phyloP scores from a whole-genome alignment of 2,888 invertebrate species.

The Caenorhabditis doughertyi region DNA sequence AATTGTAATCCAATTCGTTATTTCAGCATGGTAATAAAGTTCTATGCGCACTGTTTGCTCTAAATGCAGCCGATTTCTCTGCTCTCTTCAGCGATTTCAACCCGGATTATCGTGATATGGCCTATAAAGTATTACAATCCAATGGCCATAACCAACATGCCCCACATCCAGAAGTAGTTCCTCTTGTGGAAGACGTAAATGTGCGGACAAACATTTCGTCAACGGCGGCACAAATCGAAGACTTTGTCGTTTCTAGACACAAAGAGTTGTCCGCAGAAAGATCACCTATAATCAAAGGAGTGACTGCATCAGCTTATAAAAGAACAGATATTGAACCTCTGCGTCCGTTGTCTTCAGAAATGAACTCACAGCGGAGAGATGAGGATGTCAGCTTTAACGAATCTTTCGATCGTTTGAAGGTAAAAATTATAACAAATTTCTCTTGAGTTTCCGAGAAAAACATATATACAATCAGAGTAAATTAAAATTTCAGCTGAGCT shows the following conservation, averaged over 20 bases:
- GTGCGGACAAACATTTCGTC: slow-evolving; percentile 37
- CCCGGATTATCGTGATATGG: slow-evolving; percentile 58
- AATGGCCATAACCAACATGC: slow-evolving; percentile 49
- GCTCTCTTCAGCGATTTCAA: slow-evolving; percentile 55
- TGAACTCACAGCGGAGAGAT: slow-evolving; percentile 27
- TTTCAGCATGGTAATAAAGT: slow-evolving; percentile 57
- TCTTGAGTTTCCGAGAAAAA: neutral
- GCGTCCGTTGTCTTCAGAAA: slow-evolving; percentile 25
- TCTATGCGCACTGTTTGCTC: slow-evolving; percentile 50
- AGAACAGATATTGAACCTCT: slow-evolving; percentile 28
- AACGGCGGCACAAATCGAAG: slow-evolving; percentile 49
- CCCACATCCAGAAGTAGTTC: neutral
- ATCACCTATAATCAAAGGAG: slow-evolving; percentile 1
- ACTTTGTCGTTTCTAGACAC: slow-evolving; percentile 27
- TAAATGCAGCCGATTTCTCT: slow-evolving; percentile 60
- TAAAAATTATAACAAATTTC: neutral
- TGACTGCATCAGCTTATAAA: neutral
- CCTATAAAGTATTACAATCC: slow-evolving; percentile 45
- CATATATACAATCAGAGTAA: neutral
- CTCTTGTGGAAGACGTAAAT: neutral
- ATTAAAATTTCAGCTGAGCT: slow-evolving; percentile 44
- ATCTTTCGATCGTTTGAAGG: slow-evolving; percentile 57
- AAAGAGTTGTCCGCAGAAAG: neutral
- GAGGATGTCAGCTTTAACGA: slow-evolving; percentile 52
- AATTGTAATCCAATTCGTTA: neutral